phyloP scores from a whole-genome alignment of 2,888 invertebrate species.

The Aphrophora alni region DNA sequence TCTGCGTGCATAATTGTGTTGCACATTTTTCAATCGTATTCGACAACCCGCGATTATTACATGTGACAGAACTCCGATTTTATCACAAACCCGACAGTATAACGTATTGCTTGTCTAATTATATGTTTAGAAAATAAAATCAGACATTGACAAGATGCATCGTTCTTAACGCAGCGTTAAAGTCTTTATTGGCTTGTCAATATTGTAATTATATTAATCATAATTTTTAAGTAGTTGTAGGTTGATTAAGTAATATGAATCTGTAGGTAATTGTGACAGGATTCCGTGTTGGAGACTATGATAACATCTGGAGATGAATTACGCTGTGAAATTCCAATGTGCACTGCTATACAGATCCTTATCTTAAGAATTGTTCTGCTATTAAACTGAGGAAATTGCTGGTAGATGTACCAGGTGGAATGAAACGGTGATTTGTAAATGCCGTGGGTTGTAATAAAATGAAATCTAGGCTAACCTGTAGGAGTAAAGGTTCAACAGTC shows the following conservation, averaged over 20 bases:
- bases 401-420: background rate
- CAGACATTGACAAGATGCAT: background rate
- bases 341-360: background rate
- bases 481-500: too few relatives aligned
- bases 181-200: background rate
- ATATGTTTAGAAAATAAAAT: too few relatives aligned
- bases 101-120: too few relatives aligned
- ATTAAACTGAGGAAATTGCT: background rate
- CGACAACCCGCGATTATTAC: background rate
- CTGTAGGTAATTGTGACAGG: background rate
- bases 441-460: background rate
- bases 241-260: background rate
- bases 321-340: background rate
- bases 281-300: background rate
- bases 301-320: constrained; percentile 2
- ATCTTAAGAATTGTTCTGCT: background rate
- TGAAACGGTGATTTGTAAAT: background rate
- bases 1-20: too few relatives aligned
- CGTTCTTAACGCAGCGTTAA: background rate
- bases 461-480: background rate
- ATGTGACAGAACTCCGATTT: too few relatives aligned
- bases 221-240: background rate
- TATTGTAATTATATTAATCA: background rate
- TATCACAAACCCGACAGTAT: too few relatives aligned
- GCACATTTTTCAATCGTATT: background rate